Base-by-base conservation (phyloP, 2,888 invertebrate species). In the Allolobophora icterica region DNA sequence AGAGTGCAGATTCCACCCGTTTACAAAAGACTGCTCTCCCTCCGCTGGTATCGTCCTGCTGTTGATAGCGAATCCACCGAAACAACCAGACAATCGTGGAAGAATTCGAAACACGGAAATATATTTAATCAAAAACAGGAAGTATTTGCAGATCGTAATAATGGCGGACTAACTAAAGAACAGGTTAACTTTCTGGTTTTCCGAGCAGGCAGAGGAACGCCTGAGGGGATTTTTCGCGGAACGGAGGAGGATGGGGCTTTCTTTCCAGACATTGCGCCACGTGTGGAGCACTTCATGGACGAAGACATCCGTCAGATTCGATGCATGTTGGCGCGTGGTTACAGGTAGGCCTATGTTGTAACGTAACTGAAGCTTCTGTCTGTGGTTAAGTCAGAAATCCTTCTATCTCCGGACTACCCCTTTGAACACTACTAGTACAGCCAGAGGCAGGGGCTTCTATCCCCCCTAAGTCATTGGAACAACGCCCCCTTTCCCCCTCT, bases 151-250 rank as follows among this genome's bases (percentile, higher is more conserved):
- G 87, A 34, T 15, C 38, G 34, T 15, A 34, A 35, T 24, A 34
- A 35, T 38, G 35, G 87, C 35, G 87, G 87, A 87, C 87, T 87
- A 38, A 35, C 87, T 6, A 35, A 87, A 30, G 87, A 87, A 34
- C 87, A 87, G 87, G 35, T 24, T 24, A 24, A 87, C 87, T 87
- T 87, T 35, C 87, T 87, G 87, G 21, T 35, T 19, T 87, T 87
- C 38, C 87, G 34, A 87, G 34, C 87, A 34, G 87, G 38, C 8
- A 35, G 21, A 19, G 87, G 3, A 87, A 87, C 34, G 13, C 13
- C 34, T 0, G 87, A 38, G 38, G n/a, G n/a, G 87, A 33, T 38
- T 8, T 87, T 87, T 8, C 19, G 21, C 17, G 87, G 15, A 87
- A 35, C 87, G 35, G 34, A 38, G 35, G 34, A 38, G 21, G 87